Percentiles rank a stretch among this genome's conserved stretches.
These are phyloP conservation scores for Ischnus inquisitorius DNA, from an alignment of 2,888 invertebrate species.

Conservation along the genomic window DNA sequence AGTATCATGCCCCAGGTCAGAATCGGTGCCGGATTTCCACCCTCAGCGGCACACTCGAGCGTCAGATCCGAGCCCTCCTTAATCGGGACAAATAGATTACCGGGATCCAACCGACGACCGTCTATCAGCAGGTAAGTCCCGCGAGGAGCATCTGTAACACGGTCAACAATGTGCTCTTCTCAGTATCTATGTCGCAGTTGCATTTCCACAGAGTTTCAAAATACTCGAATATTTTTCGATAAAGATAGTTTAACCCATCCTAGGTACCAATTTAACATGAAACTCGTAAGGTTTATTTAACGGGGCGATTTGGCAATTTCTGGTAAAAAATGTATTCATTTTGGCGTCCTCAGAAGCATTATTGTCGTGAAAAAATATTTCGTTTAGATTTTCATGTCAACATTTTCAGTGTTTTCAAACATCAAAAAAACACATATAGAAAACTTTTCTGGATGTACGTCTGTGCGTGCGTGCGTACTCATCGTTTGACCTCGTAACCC, in stretches of 20 bases:
- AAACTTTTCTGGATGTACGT: too few species aligned
- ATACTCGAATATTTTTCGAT: background rate
- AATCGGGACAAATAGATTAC: conserved; percentile 95
- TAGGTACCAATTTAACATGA: too few species aligned
- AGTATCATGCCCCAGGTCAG: conserved; percentile 89
- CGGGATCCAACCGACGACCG: conserved; percentile 93
- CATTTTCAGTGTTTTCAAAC: too few species aligned
- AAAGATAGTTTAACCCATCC: background rate
- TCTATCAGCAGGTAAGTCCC: conserved; percentile 95
- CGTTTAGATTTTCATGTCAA: too few species aligned
- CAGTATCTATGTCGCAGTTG: background rate
- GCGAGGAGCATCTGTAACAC: conserved; percentile 91
- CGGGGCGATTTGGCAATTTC: too few species aligned
- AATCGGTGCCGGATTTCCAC: conserved; percentile 90
- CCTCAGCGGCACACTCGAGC: conserved; percentile 95
- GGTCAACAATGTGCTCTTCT: conserved; percentile 38
- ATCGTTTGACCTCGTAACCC: too few species aligned
- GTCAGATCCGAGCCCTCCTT: conserved; percentile 94
- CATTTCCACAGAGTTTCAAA: background rate
- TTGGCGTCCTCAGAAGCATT: too few species aligned
- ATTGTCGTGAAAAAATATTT: too few species aligned
- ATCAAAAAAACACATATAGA: too few species aligned
- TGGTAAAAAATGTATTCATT: too few species aligned
- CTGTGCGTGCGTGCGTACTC: too few species aligned
- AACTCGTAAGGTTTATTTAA: too few species aligned